phyloP scores from a whole-genome alignment of 2,797 vertebrate genomes.

The Tamandua tetradactyla region DNA sequence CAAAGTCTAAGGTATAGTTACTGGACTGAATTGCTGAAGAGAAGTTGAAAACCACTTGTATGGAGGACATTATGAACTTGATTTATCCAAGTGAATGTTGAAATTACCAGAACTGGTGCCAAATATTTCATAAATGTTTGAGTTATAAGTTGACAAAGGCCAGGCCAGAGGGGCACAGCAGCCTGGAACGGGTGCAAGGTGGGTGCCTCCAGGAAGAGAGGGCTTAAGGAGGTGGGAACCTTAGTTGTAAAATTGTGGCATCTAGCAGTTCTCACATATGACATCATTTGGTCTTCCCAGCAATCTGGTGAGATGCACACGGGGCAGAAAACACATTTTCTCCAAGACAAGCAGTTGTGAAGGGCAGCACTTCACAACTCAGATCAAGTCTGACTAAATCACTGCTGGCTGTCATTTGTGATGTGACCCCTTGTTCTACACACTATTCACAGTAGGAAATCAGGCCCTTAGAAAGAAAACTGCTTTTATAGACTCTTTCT shows the following conservation, averaged over 20 bases:
- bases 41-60: background rate
- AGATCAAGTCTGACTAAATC: no score
- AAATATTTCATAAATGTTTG: background rate
- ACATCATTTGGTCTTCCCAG: background rate
- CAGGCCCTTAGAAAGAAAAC: background rate
- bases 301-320: background rate
- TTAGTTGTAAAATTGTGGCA: background rate
- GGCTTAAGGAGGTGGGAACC: no score
- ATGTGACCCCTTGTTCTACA: background rate
- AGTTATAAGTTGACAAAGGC: background rate
- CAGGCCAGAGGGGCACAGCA: background rate
- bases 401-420: background rate
- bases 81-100: background rate
- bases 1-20: background rate
- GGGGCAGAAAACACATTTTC: background rate
- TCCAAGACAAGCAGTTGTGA: background rate
- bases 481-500: background rate
- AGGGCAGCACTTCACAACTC: background rate
- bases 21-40: background rate
- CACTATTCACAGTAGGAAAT: background rate
- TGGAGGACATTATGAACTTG: background rate
- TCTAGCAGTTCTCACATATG: background rate
- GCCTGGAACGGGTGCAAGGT: background rate
- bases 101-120: background rate
- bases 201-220: background rate